Evolutionary conservation across 2,797 vertebrate genomes (phyloP).

Genomic region (Gymnopithys bicolor): DNA sequence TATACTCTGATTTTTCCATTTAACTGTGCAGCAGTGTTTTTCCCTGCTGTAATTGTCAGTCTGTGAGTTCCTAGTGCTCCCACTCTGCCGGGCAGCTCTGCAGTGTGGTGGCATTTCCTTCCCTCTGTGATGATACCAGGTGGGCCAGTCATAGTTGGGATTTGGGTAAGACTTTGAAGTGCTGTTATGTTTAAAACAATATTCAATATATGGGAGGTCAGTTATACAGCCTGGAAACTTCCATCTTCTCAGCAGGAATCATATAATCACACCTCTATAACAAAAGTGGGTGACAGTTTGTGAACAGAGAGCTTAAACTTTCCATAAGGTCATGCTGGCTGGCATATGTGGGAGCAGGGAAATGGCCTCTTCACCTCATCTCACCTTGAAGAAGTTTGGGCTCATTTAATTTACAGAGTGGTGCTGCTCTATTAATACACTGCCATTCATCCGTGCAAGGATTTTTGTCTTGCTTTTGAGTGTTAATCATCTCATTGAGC

Average conservation of each 20-base stretch:
- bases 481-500: not conserved
- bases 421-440: not conserved
- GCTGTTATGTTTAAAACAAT: not conserved
- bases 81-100: not conserved
- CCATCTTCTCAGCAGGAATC: not conserved
- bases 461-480: not conserved
- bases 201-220: fast-evolving
- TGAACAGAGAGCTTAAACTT: not conserved
- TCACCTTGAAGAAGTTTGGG: not conserved
- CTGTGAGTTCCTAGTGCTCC: not conserved
- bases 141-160: not conserved
- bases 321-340: not conserved
- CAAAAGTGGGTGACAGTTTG: not conserved
- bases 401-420: not conserved
- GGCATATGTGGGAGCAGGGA: fast-evolving
- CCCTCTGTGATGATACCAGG: not conserved
- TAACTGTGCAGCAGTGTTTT: not conserved
- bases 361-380: not conserved
- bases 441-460: not conserved
- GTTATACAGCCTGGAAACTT: not conserved
- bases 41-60: not conserved
- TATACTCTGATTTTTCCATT: not conserved
- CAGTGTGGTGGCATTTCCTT: not conserved
- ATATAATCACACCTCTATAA: not conserved
- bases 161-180: not conserved